Conservation (phyloP, 2,797 vertebrate species). For the Phoxinus dragarum region DNA sequence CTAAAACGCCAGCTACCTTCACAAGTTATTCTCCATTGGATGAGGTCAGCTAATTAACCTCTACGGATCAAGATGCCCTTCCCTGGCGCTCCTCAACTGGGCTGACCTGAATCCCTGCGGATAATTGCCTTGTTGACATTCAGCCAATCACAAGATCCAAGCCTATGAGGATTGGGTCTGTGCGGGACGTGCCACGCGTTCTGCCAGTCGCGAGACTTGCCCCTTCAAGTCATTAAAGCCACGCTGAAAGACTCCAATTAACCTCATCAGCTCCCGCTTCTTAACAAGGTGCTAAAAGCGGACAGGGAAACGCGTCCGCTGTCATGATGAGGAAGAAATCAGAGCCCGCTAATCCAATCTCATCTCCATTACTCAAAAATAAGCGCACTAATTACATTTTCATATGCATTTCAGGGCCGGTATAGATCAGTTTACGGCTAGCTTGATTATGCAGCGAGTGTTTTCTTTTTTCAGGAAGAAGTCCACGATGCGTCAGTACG, state of each 20-base stretch:
- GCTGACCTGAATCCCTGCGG: constrained; percentile 48
- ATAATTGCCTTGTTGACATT: constrained; percentile 63
- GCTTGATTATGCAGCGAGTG: constrained; percentile 66
- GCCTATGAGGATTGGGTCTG: constrained; percentile 16
- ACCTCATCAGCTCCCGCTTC: constrained; percentile 66
- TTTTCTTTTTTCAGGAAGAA: constrained; percentile 51
- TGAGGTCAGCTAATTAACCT: constrained; percentile 68
- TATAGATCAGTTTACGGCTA: constrained; percentile 68
- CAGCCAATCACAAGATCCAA: constrained; percentile 54
- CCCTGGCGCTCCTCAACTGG: constrained; percentile 56
- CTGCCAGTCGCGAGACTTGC: constrained; percentile 36
- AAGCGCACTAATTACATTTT: constrained; percentile 75
- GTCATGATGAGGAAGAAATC: constrained; percentile 46
- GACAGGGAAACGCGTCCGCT: constrained; percentile 50
- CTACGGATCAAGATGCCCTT: constrained; percentile 66
- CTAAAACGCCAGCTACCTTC: not conserved
- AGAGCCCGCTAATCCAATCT: constrained; percentile 71
- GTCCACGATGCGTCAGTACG: constrained; percentile 32
- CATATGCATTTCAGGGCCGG: constrained; percentile 67
- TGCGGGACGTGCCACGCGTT: constrained; percentile 33
- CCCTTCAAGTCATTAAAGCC: constrained; percentile 63
- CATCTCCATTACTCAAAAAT: constrained; percentile 72
- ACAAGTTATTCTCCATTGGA: not conserved
- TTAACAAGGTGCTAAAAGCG: constrained; percentile 67
- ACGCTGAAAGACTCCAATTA: constrained; percentile 70